phyloP scores from a whole-genome alignment of 2,113 vertebrate genomes.

The Sitta europaea region DNA sequence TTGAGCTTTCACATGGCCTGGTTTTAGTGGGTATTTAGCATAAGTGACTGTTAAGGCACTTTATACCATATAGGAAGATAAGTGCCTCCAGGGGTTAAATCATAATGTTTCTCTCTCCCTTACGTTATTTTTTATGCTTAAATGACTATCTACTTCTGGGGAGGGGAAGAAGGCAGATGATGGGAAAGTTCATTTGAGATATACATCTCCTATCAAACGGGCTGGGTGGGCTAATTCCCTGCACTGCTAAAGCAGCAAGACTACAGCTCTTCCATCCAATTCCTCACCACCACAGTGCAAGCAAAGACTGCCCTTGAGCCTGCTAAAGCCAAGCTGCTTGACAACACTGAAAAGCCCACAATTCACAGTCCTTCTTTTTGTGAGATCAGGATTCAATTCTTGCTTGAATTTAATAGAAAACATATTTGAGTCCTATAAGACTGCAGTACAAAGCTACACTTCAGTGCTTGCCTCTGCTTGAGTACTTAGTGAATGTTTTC shows the following conservation, averaged over 20 bases:
- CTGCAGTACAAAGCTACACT: background rate
- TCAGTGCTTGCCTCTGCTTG: background rate
- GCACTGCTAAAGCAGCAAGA: background rate
- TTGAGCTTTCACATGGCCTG: background rate
- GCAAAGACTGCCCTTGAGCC: background rate
- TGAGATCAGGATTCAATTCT: background rate
- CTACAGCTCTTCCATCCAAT: background rate
- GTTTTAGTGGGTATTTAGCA: background rate
- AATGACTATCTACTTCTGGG: background rate
- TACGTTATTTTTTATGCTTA: constrained; percentile 17
- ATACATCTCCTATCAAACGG: background rate
- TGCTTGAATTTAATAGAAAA: background rate
- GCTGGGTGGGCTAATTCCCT: background rate
- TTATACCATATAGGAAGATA: background rate
- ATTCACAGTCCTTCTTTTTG: background rate
- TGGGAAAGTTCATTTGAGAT: constrained; percentile 2
- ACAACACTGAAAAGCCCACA: background rate
- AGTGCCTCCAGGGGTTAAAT: background rate
- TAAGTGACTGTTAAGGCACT: background rate
- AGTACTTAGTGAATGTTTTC: background rate
- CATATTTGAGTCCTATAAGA: background rate
- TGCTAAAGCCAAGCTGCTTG: background rate
- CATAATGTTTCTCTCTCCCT: background rate
- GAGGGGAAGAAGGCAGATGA: background rate
- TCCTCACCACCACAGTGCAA: background rate